Base-by-base conservation (phyloP, 2,113 vertebrate species). In the Struthio camelus region DNA sequence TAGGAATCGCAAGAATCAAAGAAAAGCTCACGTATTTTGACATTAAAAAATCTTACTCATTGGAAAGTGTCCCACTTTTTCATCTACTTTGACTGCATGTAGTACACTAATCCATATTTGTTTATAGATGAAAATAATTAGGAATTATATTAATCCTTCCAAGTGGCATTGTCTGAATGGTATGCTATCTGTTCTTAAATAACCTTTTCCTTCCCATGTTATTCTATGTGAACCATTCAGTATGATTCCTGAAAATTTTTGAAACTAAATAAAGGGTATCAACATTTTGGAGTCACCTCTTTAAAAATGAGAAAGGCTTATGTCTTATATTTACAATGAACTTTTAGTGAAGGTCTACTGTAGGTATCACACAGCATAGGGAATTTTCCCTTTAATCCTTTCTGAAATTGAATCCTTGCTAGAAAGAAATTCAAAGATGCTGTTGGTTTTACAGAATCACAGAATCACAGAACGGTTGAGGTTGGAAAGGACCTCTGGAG, bases 61-160 rank as follows among this genome's bases (percentile, higher is more conserved):
- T 93, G 15, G 50, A 78, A 69, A 89, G 25, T 51, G 5, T 83
- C 70, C 53, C 7, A 30, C 54, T 84, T 38, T 71, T 97, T 91
- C 17, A 94, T 50, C 24, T 80, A 24, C 87, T 73, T 70, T 69
- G 64, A 54, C 85, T 71, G 58, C 48, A 88, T 91, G 17, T 38
- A 69, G 80, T 75, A 30, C 54, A 70, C 8, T 89, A 77, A 93
- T 86, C 80, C 65, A 75, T 40, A 91, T 92, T 84, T 64, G 16
- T 84, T 87, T 85, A 87, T 90, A 93, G 71, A 89, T 73, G 2
- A 88, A 85, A 85, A 79, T 36, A 84, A 76, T 91, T 64, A 76
- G 28, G 3, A 88, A 34, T 67, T 88, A 69, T 62, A 85, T 64
- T 67, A 93, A 85, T 50, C 36, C 9, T 90, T 85, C 34, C 19